Evolutionary conservation across 2,888 invertebrate species (phyloP), one percentile per base, ranked within the genome.

Genomic region (Globia sparganii): DNA sequence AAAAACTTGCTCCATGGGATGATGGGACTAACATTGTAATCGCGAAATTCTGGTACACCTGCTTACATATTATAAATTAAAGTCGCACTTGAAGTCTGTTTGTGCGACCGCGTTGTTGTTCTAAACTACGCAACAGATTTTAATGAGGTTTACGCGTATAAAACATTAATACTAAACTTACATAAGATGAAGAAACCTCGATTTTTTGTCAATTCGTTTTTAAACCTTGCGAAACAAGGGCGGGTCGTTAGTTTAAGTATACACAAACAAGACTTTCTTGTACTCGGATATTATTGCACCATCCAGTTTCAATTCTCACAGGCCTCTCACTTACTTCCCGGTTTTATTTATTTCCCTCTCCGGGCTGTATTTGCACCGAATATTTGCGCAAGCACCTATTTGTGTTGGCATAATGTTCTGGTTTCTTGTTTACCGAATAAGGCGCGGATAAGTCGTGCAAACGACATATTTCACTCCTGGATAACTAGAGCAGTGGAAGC

Each of bases 271-370:
- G 15, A 31, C 40, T n/a, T n/a, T 6, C 49, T 31, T 3, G n/a
- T 0, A 15, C 13, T 25, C 28, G 15, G 0, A n/a, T 9, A 59
- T 25, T 1, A 21, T 64, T 75, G 71, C 58, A 87, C 66, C 78
- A 85, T 92, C 91, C 69, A 92, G 91, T 75, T n/a, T 28, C 40
- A 58, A 71, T 68, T 75, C 43, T 82, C 85, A 4, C 1, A 53
- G 49, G 66, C 62, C 59, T 77, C 74, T 74, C 82, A 84, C 85
- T 88, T 86, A 88, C 77, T 86, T 83, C 71, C 75, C 77, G 84
- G 87, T 89, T 92, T 91, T 92, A 92, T 93, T 91, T 93, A 92
- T 92, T 92, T 90, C 90, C 88, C 88, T 88, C 87, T 87, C 87
- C 88, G 78, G 86, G 84, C 84, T 84, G 87, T 89, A 83, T 92